Evolutionary conservation across 2,797 vertebrate species (phyloP).

Genomic region (Peromyscus attwateri): DNA sequence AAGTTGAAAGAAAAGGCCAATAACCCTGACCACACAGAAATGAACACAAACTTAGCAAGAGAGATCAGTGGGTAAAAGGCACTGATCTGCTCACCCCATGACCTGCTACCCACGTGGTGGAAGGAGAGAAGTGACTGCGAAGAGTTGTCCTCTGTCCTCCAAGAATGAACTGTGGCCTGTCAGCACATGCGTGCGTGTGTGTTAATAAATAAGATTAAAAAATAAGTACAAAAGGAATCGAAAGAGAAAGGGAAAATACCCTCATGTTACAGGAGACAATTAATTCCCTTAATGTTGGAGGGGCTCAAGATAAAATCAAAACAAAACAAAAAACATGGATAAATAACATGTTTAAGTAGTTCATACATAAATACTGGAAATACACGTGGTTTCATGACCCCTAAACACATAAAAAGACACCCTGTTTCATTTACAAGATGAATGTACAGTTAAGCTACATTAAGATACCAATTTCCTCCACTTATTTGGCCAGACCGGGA

Average conservation of each 20-base stretch:
- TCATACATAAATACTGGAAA: conserved; percentile 6
- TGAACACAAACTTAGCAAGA: not conserved
- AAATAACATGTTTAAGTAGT: not conserved
- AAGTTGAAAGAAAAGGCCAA: conserved; percentile 10
- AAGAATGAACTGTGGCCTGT: not conserved
- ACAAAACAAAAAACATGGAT: not conserved
- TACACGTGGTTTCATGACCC: no score
- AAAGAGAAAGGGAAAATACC: not conserved
- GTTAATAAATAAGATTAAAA: not conserved
- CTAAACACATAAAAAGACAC: not conserved
- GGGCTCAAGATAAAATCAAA: not conserved
- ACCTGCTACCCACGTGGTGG: not conserved
- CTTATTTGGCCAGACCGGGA: not conserved
- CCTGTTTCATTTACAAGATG: not conserved
- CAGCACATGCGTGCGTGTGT: not conserved
- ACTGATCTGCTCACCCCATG: not conserved
- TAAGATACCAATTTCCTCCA: not conserved
- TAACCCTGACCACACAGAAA: not conserved
- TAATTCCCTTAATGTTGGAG: conserved; percentile 1
- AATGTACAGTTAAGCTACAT: not conserved
- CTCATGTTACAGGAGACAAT: conserved; percentile 23
- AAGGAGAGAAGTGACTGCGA: not conserved
- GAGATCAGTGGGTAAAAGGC: not conserved
- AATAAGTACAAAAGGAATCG: not conserved
- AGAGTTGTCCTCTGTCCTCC: not conserved